phyloP scores from a whole-genome alignment of 2,797 vertebrate genomes.

The Rachycentron canadum region DNA sequence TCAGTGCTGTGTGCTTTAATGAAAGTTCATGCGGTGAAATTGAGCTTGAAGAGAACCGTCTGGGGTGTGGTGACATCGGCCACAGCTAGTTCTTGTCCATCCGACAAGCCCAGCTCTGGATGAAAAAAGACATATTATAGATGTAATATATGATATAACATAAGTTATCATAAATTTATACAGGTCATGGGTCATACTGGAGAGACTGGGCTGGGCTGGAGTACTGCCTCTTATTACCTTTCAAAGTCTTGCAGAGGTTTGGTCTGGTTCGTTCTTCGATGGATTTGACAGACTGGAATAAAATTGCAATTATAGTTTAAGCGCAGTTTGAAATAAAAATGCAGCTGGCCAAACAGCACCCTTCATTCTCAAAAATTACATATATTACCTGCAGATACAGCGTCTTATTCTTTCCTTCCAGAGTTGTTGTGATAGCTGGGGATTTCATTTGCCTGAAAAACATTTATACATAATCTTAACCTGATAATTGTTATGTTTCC shows the following conservation, averaged over 20 bases:
- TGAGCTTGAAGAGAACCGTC: conserved; percentile 97
- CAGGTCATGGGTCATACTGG: neutral
- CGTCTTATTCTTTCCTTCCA: conserved; percentile 97
- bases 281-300: conserved; percentile 92
- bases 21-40: conserved; percentile 89
- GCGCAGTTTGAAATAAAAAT: neutral
- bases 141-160: too few species aligned
- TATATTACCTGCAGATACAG: conserved; percentile 95
- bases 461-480: conserved; percentile 18
- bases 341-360: neutral
- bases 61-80: conserved; percentile 97
- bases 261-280: conserved; percentile 97
- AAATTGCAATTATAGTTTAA: conserved; percentile 9
- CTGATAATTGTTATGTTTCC: neutral
- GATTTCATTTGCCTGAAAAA: conserved; percentile 96
- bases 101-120: conserved; percentile 94
- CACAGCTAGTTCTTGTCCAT: conserved; percentile 96
- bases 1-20: conserved; percentile 37
- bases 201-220: neutral
- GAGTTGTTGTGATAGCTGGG: conserved; percentile 96
- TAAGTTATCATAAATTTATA: neutral
- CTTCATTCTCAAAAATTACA: neutral
- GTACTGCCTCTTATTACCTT: conserved; percentile 85
- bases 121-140: neutral
- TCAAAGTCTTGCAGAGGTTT: conserved; percentile 97